phyloP scores from a whole-genome alignment of 2,888 invertebrate genomes.

The Sabellastarte sp. region DNA sequence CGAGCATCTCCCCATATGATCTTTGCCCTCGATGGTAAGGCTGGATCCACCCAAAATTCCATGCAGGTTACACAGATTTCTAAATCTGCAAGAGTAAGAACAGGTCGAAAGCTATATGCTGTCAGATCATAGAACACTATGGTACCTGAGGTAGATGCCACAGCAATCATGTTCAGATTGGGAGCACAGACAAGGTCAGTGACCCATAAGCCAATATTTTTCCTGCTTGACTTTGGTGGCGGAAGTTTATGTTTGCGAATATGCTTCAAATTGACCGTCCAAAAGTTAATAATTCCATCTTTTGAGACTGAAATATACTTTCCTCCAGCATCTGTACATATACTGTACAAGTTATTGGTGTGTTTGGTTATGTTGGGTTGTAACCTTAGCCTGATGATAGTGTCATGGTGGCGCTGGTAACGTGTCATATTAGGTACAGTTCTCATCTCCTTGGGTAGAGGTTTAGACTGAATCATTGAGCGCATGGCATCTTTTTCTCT shows the following conservation, averaged over 20 bases:
- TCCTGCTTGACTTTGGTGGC: not conserved
- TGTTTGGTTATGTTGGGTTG: conserved; percentile 9
- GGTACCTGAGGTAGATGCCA: conserved; percentile 76
- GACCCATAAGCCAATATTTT: conserved; percentile 63
- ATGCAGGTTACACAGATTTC: conserved; percentile 65
- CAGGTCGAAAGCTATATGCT: conserved; percentile 6
- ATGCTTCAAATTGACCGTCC: conserved; percentile 72
- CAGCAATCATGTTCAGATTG: conserved; percentile 76
- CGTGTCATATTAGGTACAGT: conserved; percentile 6
- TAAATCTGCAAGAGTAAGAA: conserved; percentile 65
- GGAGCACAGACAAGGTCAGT: conserved; percentile 74
- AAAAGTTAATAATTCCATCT: conserved; percentile 76
- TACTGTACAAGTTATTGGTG: conserved; percentile 32
- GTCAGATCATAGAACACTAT: conserved; percentile 69
- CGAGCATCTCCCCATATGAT: conserved; percentile 74
- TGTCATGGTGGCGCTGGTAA: conserved; percentile 15
- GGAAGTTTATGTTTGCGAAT: conserved; percentile 21
- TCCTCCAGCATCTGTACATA: not conserved
- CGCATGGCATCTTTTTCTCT: conserved; percentile 45
- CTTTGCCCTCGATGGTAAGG: conserved; percentile 65
- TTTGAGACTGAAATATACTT: conserved; percentile 74
- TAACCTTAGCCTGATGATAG: conserved; percentile 10
- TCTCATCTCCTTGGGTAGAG: conserved; percentile 5
- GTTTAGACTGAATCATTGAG: conserved; percentile 2
- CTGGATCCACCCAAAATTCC: conserved; percentile 60